These are phyloP conservation scores for Sitodiplosis mosellana DNA, from an alignment of 1,140 invertebrate species.

Conservation along the genomic window DNA sequence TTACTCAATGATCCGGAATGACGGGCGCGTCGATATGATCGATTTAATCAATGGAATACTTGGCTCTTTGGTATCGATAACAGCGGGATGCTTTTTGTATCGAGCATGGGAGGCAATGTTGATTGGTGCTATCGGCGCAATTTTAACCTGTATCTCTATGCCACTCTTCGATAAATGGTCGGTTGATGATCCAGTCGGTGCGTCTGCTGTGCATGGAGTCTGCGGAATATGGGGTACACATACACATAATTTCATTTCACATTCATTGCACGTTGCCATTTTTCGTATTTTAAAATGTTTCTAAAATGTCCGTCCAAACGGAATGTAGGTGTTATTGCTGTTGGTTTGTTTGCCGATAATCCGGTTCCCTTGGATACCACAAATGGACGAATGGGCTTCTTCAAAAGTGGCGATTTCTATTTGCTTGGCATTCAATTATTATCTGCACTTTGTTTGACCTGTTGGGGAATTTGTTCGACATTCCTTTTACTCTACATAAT, in stretches of 20 bases:
- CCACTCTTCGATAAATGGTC: conserved; percentile 53
- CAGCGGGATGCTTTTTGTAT: conserved; percentile 80
- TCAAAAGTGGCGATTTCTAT: conserved; percentile 74
- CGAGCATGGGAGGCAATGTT: conserved; percentile 69
- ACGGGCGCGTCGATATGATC: conserved; percentile 58
- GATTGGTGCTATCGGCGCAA: conserved; percentile 60
- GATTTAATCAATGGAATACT: conserved; percentile 79
- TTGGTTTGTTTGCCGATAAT: conserved; percentile 78
- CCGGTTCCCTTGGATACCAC: conserved; percentile 62
- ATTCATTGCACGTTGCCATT: not conserved
- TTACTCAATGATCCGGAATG: conserved; percentile 44
- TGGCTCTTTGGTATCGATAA: conserved; percentile 71
- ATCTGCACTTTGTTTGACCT: conserved; percentile 42
- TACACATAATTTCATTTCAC: not conserved
- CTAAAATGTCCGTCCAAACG: conserved; percentile 11
- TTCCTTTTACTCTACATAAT: conserved; percentile 53
- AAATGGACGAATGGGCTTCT: conserved; percentile 51
- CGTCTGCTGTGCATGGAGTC: conserved; percentile 72
- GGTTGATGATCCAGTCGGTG: conserved; percentile 84
- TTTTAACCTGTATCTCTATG: conserved; percentile 47
- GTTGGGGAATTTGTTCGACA: conserved; percentile 55
- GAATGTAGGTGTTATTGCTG: conserved; percentile 54
- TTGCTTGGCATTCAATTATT: conserved; percentile 66
- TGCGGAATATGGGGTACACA: conserved; percentile 37
- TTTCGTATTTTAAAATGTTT: not conserved